Base-by-base conservation (phyloP, 2,113 vertebrate species). In the Caranx ignobilis region DNA sequence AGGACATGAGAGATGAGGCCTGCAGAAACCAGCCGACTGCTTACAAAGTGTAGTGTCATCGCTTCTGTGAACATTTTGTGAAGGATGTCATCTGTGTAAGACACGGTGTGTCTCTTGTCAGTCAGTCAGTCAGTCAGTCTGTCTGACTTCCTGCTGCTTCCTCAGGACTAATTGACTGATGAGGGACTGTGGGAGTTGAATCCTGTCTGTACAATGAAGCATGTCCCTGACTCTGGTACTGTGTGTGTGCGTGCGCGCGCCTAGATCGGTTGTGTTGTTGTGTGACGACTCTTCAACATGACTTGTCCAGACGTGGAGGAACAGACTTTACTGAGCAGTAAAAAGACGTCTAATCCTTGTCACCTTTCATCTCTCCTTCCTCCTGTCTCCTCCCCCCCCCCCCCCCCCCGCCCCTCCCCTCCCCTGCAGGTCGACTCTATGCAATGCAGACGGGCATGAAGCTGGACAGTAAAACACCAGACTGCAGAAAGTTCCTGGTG, bases 401-500 rank as follows among this genome's bases (percentile, higher is more conserved):
- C n/a, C n/a, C n/a, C 67, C n/a, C 8, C 21, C 15, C 4, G 3
- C n/a, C 2, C 3, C 8, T 16, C 26, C 35, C 43, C 19, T 8
- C 21, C 16, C 3, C 90, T 88, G 18, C 93, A 99, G 98, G 98
- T 89, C 97, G 97, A 63, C 96, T 99, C 54, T 99, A 97, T 75
- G 95, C 96, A 3, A 97, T 99, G 97, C 98, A 99, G 92, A 97
- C 96, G 0, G 97, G 98, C 61, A 99, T 99, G 98, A 99, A 98
- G 92, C 95, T 99, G 94, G 98, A 99, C 87, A 97, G 97, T 89
- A 98, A 98, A 94, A 97, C 95, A 1, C 97, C 98, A 19, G 98
- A 99, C 74, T 98, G 97, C 87, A 94, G 96, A 50, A 98, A 98
- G 96, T 99, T 98, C 94, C 95, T 99, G 81, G 92, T 96, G 77